Evolutionary conservation across 2,113 vertebrate genomes (phyloP).

Genomic region (Trematomus loennbergii): DNA sequence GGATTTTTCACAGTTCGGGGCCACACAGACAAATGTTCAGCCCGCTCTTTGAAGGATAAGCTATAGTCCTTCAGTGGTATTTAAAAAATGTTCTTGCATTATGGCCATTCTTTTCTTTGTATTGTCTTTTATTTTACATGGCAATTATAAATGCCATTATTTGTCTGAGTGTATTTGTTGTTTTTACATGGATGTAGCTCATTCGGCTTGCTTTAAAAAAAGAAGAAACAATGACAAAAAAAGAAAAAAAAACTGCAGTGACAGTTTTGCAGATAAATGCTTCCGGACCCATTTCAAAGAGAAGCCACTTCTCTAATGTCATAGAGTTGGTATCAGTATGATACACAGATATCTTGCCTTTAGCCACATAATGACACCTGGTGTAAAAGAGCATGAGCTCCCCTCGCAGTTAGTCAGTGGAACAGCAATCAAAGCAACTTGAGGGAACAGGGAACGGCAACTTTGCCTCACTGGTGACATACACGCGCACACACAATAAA

Average conservation of each 20-base stretch:
- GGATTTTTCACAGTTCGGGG: background rate
- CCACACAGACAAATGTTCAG: background rate
- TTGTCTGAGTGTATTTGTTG: background rate
- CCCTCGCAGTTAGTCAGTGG: slow-evolving; percentile 80
- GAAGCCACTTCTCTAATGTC: slow-evolving; percentile 71
- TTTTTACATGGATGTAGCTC: slow-evolving; percentile 5
- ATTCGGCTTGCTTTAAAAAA: slow-evolving; percentile 13
- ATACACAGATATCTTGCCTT: slow-evolving; percentile 79
- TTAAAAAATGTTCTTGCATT: background rate
- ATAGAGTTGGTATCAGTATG: slow-evolving; percentile 77
- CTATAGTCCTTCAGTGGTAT: background rate
- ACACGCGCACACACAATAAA: slow-evolving; percentile 16
- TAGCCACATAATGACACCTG: slow-evolving; percentile 75
- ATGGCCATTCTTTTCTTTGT: background rate
- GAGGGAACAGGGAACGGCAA: slow-evolving; percentile 67
- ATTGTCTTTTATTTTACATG: background rate
- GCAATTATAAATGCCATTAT: background rate
- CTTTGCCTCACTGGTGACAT: slow-evolving; percentile 69
- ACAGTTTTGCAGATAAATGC: slow-evolving; percentile 62
- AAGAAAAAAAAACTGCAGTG: slow-evolving; percentile 36
- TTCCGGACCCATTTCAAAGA: slow-evolving; percentile 64
- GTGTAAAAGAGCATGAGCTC: slow-evolving; percentile 85
- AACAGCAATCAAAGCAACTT: slow-evolving; percentile 77
- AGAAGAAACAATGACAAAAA: slow-evolving; percentile 35
- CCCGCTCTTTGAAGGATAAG: slow-evolving; percentile 2